Evolutionary conservation across 2,113 vertebrate genomes (phyloP), one percentile per base, ranked within the genome.

Genomic region (Anarrhichthys ocellatus): DNA sequence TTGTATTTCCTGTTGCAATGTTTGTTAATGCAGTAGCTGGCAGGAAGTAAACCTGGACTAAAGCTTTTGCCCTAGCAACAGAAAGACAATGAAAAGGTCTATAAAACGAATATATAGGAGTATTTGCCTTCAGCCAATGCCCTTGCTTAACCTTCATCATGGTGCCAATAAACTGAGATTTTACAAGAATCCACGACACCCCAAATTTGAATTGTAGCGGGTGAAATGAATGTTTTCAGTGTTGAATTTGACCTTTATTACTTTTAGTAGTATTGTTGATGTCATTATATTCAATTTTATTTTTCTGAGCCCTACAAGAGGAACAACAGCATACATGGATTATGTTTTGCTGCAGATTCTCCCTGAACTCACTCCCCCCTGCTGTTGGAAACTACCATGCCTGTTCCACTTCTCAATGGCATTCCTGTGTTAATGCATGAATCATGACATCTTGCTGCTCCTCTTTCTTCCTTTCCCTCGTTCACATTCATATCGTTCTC

Each of bases 361-460:
- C 73, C 59, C 67, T 87, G 80, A 79, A 83, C 36, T 68, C 58
- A 73, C 85, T 62, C 66, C 85, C 42, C 67, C 59, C 73, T 10
- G 69, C 42, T 82, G 85, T 42, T 87, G 73, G 72, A 88, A 88
- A 74, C 69, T 64, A 71, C 36, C 59, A 32, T 24, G 63, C 42
- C 66, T 85, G 70, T 84, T 90, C 83, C 67, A 83, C 85, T 72
- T 32, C 84, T 90, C 78, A 67, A 40, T 89, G 78, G 67, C 86
- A 91, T 90, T 91, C 87, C 81, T 88, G 83, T 87, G 92, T 87
- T 91, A 87, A 84, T 81, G 81, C 81, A 89, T 90, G 85, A 93
- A 90, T 91, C 82, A 90, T 81, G 75, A 83, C 87, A 84, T 85
- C 76, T 81, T 71, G 66, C 48, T 42, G 18, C 63, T 40, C 67